Conservation (phyloP, 2,888 invertebrate genomes). For the Heliconius hortense region DNA sequence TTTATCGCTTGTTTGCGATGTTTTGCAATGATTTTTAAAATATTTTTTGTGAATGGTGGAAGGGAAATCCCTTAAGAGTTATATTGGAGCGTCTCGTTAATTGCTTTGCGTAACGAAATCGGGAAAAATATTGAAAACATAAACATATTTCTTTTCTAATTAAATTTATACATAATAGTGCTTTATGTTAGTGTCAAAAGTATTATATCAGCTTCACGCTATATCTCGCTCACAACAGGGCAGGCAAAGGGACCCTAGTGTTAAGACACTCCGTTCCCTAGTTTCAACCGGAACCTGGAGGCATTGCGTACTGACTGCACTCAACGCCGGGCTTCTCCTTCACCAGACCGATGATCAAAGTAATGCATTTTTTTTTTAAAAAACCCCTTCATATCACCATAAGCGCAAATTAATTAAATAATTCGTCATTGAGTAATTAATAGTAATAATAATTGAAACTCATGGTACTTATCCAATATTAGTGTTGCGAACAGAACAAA, state of each 20-base stretch:
- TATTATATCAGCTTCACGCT: too few relatives aligned
- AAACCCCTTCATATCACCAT: neutral
- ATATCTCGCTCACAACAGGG: too few relatives aligned
- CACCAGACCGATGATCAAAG: too few relatives aligned
- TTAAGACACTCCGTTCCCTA: too few relatives aligned
- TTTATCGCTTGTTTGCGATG: conserved; percentile 23
- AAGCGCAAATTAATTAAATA: neutral
- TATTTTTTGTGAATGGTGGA: neutral
- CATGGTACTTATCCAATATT: conserved; percentile 22
- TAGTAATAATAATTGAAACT: conserved; percentile 2
- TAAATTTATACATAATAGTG: neutral
- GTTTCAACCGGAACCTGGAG: too few relatives aligned
- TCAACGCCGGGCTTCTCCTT: too few relatives aligned
- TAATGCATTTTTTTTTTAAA: neutral
- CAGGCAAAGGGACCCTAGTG: too few relatives aligned
- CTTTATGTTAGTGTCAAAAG: neutral
- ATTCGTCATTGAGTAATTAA: neutral
- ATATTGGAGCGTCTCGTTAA: too few relatives aligned
- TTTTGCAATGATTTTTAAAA: neutral
- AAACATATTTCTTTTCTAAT: neutral
- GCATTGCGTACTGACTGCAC: too few relatives aligned
- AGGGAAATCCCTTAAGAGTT: too few relatives aligned
- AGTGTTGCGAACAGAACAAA: conserved; percentile 15
- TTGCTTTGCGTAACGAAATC: neutral
- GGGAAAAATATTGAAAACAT: neutral